phyloP scores from a whole-genome alignment of 2,888 invertebrate species.

The Hetaerina titia region DNA sequence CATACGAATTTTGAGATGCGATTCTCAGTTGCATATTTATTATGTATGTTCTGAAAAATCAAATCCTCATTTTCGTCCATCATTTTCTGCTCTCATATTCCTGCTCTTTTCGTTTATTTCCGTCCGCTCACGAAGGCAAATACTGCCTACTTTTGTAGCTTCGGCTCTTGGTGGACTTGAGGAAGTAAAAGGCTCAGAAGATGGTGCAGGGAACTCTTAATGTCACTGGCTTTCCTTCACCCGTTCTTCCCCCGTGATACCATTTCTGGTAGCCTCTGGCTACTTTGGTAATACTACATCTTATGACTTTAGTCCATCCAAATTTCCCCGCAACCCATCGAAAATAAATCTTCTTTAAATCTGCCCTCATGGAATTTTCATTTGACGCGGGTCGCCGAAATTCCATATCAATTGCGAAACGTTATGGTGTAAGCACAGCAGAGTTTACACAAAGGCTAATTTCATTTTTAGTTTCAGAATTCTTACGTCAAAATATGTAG shows the following conservation, averaged over 20 bases:
- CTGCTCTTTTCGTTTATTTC: neutral
- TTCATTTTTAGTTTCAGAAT: too few species aligned
- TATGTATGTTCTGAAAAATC: too few species aligned
- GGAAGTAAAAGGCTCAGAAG: constrained; percentile 19
- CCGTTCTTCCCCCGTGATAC: too few species aligned
- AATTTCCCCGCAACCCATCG: too few species aligned
- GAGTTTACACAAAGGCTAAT: too few species aligned
- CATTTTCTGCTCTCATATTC: constrained; percentile 12
- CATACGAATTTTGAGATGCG: too few species aligned
- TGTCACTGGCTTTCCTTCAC: neutral
- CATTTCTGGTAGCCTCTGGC: too few species aligned
- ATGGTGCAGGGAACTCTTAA: neutral
- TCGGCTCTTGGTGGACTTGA: neutral
- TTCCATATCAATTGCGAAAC: neutral
- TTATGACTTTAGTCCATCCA: too few species aligned
- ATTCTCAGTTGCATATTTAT: too few species aligned
- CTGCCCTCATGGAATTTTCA: neutral
- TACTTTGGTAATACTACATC: too few species aligned
- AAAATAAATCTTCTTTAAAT: neutral
- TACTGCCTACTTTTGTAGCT: neutral
- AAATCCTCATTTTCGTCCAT: neutral
- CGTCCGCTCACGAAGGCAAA: neutral
- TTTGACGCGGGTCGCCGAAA: neutral
- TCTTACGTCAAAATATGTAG: too few species aligned
- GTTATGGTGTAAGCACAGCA: too few species aligned